Evolutionary conservation across 2,797 vertebrate genomes (phyloP).

Genomic region (Hoplostethus atlanticus): DNA sequence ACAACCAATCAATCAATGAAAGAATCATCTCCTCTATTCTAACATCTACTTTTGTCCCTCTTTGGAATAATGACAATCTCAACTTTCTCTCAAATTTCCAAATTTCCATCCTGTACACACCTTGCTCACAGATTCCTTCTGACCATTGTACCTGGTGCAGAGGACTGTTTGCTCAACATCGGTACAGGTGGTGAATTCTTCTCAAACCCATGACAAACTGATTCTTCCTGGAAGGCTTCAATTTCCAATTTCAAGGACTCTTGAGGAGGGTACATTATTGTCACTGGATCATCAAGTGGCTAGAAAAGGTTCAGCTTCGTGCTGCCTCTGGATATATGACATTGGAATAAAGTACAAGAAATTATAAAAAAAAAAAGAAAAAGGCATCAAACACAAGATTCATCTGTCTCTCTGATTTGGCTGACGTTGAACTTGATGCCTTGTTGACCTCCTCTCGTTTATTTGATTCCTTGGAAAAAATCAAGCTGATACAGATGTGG

Average conservation of each 20-base stretch:
- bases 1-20: conserved; percentile 52
- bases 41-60: conserved; percentile 71
- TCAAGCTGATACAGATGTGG: no score
- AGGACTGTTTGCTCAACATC: conserved; percentile 76
- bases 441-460: not conserved
- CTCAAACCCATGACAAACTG: conserved; percentile 28
- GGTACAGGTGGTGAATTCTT: conserved; percentile 75
- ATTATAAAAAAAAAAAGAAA: not conserved
- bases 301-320: conserved; percentile 5
- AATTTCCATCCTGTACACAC: conserved; percentile 70
- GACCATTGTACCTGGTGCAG: conserved; percentile 71
- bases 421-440: not conserved
- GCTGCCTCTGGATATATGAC: not conserved
- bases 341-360: not conserved
- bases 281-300: conserved; percentile 13
- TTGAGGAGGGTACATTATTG: conserved; percentile 11
- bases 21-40: conserved; percentile 65
- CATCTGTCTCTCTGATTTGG: not conserved
- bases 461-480: not conserved
- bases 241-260: not conserved
- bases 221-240: conserved; percentile 34
- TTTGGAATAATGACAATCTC: conserved; percentile 72
- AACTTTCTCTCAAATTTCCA: conserved; percentile 39
- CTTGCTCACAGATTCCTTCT: conserved; percentile 52
- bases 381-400: not conserved